Base-by-base conservation (phyloP, 1,140 invertebrate species). In the Nasonia longicornis region DNA sequence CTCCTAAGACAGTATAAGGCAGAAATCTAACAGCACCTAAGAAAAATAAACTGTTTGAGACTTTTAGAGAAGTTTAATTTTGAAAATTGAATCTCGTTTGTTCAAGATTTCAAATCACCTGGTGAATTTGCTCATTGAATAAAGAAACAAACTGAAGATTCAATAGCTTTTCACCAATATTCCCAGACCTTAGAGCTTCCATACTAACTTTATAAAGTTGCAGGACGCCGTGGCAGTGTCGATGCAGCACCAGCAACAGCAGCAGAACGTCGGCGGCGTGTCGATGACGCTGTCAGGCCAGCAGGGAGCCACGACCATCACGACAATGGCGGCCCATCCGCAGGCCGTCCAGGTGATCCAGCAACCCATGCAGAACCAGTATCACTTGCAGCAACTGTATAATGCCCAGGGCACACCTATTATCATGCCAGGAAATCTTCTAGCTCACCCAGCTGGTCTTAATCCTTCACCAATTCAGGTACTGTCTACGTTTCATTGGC, bases 401-500 rank as follows among this genome's bases (percentile, higher is more conserved):
- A 96, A 96, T 87, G 91, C 94, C 16, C 95, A 95, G 86, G 94
- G 94, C 6, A 91, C 93, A 2, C 94, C 95, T 63, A 87, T 96
- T 26, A 89, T 97, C 11, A 95, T 97, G 93, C 95, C 95, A 1
- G 93, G 95, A 2, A 96, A 96, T 86, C 92, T 96, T 52, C 92
- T 95, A 1, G 91, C 96, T 29, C 95, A 96, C 88, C 93, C 95
- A 16, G 90, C 91, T 48, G 93, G 94, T 22, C 92, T 96, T 81
- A 95, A 96, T 86, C 95, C 95, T 63, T 95, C 96, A 64, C 94
- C 95, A 67, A 95, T 95, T 84, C 95, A 95, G 91, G 94, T 95
- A 88, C 6, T 20, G 52, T 52, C 48, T 52, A 52, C 1, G 16
- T 52, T 16, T 52, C 7, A 42, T 42, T 42, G 7, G 10, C 1